Evolutionary conservation across 2,797 vertebrate species (phyloP), one percentile per base, ranked within the genome.

Genomic region (Schizothorax lantsangensis): DNA sequence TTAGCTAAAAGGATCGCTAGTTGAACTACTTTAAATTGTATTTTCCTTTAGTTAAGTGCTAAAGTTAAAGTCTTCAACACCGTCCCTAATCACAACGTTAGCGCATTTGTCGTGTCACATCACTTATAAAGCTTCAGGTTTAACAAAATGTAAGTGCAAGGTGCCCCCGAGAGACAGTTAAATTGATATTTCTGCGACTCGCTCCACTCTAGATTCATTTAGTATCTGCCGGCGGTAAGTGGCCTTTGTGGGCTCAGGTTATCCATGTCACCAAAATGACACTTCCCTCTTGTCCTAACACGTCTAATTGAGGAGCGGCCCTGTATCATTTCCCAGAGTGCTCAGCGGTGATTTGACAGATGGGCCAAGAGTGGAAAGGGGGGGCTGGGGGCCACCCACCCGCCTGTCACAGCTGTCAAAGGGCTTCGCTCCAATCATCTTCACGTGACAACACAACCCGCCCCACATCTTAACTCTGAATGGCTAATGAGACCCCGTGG

Each of bases 401-500:
- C 79, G 84, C 89, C 86, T 89, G 89, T 90, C 88, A 87, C 84
- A 88, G 84, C 86, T 90, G 89, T 89, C 89, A 89, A 89, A 90
- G 88, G 88, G 79, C 89, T 84, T 79, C 81, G 86, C 86, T 88
- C 89, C 88, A 89, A 90, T 88, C 89, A 86, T 88, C 86, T 86
- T 83, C 88, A 90, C 86, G 86, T 90, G 89, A 90, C 89, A 89
- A 90, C 82, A 64, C 86, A 82, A 89, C 89, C 89, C 89, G 82
- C 89, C 89, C 88, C 68, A 85, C 74, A 45, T 84, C 86, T 90
- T 86, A 83, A 83, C 89, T 88, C 86, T 89, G 89, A 90, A 90
- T 89, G 88, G 59, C 84, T 91, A 91, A 91, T 91, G 84, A 89
- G 90, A 79, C 78, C 90, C 84, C 62, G 69, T 86, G 88, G 88